Base-by-base conservation (phyloP, 2,888 invertebrate species). In the Drosophila longiperda region DNA sequence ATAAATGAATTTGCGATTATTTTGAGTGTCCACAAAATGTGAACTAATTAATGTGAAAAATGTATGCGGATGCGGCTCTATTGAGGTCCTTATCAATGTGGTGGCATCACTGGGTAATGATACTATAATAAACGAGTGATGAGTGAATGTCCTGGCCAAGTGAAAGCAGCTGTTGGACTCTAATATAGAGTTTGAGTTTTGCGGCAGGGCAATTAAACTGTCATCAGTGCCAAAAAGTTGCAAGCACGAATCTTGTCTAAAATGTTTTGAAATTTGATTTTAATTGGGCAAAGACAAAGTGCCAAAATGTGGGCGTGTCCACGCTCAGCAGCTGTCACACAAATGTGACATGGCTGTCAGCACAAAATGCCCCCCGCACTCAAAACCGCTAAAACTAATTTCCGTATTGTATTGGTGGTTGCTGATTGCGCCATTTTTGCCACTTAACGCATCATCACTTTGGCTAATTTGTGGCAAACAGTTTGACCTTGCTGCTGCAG, bases 361-460 rank as follows among this genome's bases (percentile, higher is more conserved):
- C 40, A 11, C 50, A 26, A 17, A 20, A 4, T 12, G n/a, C n/a
- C 33, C 52, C 38, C 17, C 32, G n/a, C 26, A 34, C 20, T 20
- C 38, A 73, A 75, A 87, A 87, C 87, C 87, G 81, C 87, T 73
- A 84, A 87, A 87, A 88, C 71, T 83, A 87, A 87, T 87, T 87
- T 87, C 87, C 87, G 84, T 59, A 77, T 76, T 74, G 73, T 53
- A 8, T 55, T 50, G 63, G 63, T 63, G 79, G 53, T 49, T 59
- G 69, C 53, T 52, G 66, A 50, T 87, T 88, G 72, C 84, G 76
- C 78, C 84, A 85, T 74, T 77, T 78, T 78, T 76, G 76, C 81
- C 76, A 83, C 83, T 88, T 89, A 78, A 87, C 87, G 88, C 88
- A 86, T 88, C 88, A 88, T 87, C 89, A 84, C 87, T 89, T 88